Base-by-base conservation (phyloP, 2,888 invertebrate genomes). In the Drosophila flavopinicola region DNA sequence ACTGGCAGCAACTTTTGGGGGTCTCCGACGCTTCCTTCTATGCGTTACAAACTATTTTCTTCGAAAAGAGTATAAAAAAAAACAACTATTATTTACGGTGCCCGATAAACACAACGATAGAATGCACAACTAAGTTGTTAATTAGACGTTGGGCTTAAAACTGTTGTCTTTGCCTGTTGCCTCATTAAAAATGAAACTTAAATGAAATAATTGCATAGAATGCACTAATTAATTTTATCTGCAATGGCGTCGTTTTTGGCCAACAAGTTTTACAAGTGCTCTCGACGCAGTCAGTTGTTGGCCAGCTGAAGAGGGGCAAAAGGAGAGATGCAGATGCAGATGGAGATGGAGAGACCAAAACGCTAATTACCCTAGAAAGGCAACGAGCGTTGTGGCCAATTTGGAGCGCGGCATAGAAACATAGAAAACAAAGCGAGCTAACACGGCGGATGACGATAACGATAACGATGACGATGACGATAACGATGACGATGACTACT, bases 141-240 rank as follows among this genome's bases (percentile, higher is more conserved):
- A 61, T 58, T 49, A 37, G 52, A 24, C 35, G 27, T 7, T 35
- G 17, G 13, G 23, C 32, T 3, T 7, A 25, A 24, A 44, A 51
- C 13, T 33, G 47, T 41, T 42, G 37, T 30, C 27, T 33, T 7
- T 15, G 56, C 29, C 45, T 49, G 57, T 53, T 66, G 52, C 17
- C 58, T 65, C 64, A 53, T 65, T 65, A 56, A 65, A 67, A 64
- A 44, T 42, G 44, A 47, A 68, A 70, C 47, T 59, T 35, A 29
- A 69, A 59, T 44, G 38, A 48, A 48, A 65, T 59, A 69, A 69
- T 59, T 65, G 53, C 58, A 39, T 45, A 53, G 49, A 65, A 65
- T 51, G 58, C 69, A 65, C 70, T 70, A 70, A 70, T 70, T 70
- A 69, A 66, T 70, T 70, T 70, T 56, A 71, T 63, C 71, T 71